Evolutionary conservation across 2,113 vertebrate species (phyloP), one percentile per base, ranked within the genome.

Genomic region (Aramus guarauna): DNA sequence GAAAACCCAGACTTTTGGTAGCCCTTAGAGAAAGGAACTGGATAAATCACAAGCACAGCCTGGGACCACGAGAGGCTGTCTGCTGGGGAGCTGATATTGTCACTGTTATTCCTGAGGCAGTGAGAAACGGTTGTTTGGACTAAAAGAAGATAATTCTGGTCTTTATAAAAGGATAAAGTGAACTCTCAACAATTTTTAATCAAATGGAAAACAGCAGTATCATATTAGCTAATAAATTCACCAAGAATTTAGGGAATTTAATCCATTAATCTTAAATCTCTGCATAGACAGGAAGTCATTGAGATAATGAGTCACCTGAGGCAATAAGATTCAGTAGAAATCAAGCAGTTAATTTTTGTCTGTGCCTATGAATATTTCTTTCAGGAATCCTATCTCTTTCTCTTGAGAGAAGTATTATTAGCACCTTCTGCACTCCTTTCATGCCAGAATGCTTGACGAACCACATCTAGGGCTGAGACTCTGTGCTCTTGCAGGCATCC

Each of bases 231-330:
- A 72, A 96, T 92, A 95, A 90, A 94, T 95, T 96, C 62, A 79
- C 76, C 48, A 43, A 63, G 77, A 96, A 97, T 97, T 96, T 72
- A 79, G 93, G 93, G 90, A 94, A 93, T 96, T 96, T 91, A 85
- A 88, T 94, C 84, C 95, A 97, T 97, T 95, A 91, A 93, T 96
- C 93, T 97, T 95, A 94, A 91, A 95, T 94, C 92, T 97, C 90
- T 87, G 37, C 84, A 73, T 64, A 94, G 94, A 91, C 66, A 87
- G 62, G 85, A 94, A 92, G 90, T 94, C 87, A 85, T 91, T 78
- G 87, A 94, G 90, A 93, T 96, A 97, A 97, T 96, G 92, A 97
- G 93, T 94, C 95, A 96, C 96, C 93, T 94, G 96, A 96, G 95
- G 95, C 94, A 94, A 52, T 87, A 94, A 93, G 90, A 96, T 92